These are phyloP conservation scores for Urophycis tenuis DNA, from an alignment of 2,797 vertebrate genomes.

Conservation along the genomic window DNA sequence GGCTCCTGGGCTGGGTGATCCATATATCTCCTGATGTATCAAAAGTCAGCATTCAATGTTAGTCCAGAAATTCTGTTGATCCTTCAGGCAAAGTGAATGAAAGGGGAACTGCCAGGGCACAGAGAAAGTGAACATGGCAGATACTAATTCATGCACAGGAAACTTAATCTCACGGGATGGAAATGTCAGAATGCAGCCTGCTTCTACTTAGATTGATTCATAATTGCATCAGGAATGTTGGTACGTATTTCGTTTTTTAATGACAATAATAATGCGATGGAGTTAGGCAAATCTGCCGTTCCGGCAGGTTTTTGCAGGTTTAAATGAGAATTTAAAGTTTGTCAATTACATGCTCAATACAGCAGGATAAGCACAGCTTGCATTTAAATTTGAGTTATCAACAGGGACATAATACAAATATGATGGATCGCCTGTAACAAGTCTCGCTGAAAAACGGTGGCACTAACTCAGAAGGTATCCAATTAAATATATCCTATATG, in stretches of 20 bases:
- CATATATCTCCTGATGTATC: constrained; percentile 49
- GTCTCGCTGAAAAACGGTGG: background rate
- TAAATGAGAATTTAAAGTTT: background rate
- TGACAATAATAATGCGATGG: no score
- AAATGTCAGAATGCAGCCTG: constrained; percentile 51
- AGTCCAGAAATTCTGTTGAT: constrained; percentile 50
- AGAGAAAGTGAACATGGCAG: constrained; percentile 50
- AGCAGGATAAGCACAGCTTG: background rate
- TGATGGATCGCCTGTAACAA: background rate
- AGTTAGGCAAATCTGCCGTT: no score
- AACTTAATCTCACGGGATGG: constrained; percentile 47
- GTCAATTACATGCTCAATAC: background rate
- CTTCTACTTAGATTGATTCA: constrained; percentile 38
- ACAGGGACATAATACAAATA: background rate
- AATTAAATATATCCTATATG: background rate
- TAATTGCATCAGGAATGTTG: background rate
- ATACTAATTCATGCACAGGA: constrained; percentile 57
- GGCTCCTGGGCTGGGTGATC: constrained; percentile 33
- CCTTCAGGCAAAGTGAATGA: constrained; percentile 54
- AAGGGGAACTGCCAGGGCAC: constrained; percentile 47
- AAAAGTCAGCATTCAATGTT: constrained; percentile 55
- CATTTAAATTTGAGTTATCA: background rate
- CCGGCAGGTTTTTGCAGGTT: no score
- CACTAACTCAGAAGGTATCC: background rate
- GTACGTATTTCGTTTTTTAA: background rate